These are phyloP conservation scores for Drosophila pegasa DNA, from an alignment of 2,888 invertebrate genomes.

Conservation along the genomic window DNA sequence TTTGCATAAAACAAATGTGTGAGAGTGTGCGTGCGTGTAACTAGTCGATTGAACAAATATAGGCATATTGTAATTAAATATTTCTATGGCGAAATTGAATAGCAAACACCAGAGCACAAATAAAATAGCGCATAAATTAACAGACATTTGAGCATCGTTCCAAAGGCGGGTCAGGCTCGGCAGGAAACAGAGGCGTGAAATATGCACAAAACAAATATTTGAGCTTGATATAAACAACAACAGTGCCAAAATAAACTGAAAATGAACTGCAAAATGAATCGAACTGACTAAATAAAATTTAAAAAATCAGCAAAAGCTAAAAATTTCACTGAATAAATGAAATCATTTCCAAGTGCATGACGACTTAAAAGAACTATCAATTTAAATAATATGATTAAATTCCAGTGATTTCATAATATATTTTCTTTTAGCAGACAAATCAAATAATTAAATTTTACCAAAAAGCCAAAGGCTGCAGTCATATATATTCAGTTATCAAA, in stretches of 20 bases:
- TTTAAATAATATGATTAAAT: background rate
- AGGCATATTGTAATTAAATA: constrained; percentile 69
- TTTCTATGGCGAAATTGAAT: constrained; percentile 60
- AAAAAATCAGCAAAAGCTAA: background rate
- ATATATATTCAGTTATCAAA: background rate
- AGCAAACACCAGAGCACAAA: constrained; percentile 30
- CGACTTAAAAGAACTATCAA: background rate
- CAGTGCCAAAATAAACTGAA: constrained; percentile 43
- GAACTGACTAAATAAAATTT: background rate
- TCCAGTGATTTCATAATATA: background rate
- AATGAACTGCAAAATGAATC: constrained; percentile 12
- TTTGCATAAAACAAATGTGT: constrained; percentile 26
- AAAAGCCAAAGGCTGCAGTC: background rate
- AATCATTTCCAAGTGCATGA: background rate
- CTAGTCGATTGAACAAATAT: constrained; percentile 60
- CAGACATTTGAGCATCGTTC: constrained; percentile 11
- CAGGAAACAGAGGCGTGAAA: constrained; percentile 34
- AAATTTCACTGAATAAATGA: background rate
- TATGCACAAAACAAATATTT: constrained; percentile 53
- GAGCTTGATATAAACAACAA: constrained; percentile 16
- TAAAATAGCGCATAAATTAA: constrained; percentile 32
- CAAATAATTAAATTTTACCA: background rate
- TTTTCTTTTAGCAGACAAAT: background rate
- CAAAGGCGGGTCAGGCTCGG: background rate
- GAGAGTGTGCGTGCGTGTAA: constrained; percentile 4